Conservation (phyloP, 2,113 vertebrate genomes). For the Alces alces region DNA sequence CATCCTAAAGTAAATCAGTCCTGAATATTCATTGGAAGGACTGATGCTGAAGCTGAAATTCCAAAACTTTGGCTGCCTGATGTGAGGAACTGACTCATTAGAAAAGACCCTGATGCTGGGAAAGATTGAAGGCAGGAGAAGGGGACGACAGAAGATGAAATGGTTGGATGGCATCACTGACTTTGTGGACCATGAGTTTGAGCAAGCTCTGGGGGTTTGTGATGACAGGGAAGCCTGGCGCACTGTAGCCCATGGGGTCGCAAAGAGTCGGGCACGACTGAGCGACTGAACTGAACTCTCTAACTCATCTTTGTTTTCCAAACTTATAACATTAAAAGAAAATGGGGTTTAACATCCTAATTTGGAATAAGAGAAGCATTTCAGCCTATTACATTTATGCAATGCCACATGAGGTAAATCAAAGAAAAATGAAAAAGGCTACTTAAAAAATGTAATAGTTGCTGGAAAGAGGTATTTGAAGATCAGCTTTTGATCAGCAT, state of each 20-base stretch:
- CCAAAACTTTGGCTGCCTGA: background rate
- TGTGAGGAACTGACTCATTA: background rate
- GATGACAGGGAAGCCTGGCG: background rate
- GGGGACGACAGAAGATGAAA: background rate
- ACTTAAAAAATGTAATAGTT: background rate
- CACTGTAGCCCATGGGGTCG: background rate
- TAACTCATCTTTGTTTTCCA: background rate
- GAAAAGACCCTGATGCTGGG: background rate
- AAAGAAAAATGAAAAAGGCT: background rate
- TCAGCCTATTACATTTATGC: background rate
- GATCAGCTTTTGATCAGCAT: slow-evolving; percentile 3
- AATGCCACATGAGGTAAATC: background rate
- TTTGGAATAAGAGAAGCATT: background rate
- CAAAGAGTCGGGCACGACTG: background rate
- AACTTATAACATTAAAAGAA: background rate
- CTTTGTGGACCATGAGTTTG: background rate
- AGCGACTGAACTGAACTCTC: background rate
- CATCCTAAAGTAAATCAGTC: background rate
- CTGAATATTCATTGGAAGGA: background rate
- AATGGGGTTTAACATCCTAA: background rate
- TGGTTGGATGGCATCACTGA: background rate
- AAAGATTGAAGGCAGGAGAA: background rate
- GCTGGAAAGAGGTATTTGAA: slow-evolving; percentile 6
- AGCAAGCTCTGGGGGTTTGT: background rate
- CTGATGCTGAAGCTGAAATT: background rate